A percentile compares a stretch with the other conserved stretches of the same genome.
These are phyloP conservation scores for Steinernema carpocapsae DNA, from an alignment of 2,888 invertebrate species.

Conservation along the genomic window DNA sequence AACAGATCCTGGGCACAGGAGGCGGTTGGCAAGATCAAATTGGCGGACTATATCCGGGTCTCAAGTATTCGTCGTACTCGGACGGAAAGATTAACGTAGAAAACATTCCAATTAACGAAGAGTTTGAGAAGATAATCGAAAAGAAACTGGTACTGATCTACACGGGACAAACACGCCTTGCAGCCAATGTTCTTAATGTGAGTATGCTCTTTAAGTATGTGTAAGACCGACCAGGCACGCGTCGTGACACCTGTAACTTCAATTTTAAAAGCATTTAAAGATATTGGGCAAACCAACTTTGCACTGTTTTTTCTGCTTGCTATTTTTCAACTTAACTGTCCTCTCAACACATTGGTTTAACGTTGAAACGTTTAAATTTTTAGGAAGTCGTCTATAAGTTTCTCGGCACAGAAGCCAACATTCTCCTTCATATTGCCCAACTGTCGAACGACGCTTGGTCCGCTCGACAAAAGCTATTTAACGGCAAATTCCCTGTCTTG, in stretches of 20 bases:
- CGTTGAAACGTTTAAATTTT: not conserved
- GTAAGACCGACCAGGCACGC: not conserved
- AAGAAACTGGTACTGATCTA: constrained; percentile 72
- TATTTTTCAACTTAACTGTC: not conserved
- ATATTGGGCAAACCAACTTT: no score
- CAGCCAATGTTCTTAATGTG: constrained; percentile 73
- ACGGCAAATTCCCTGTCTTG: constrained; percentile 48
- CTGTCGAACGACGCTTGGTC: not conserved
- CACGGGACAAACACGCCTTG: constrained; percentile 73
- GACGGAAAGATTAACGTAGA: constrained; percentile 38
- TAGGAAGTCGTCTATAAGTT: constrained; percentile 8
- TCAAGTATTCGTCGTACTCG: constrained; percentile 60
- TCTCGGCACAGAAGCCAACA: not conserved
- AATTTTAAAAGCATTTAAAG: no score
- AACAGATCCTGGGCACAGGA: constrained; percentile 73
- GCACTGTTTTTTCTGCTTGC: not conserved
- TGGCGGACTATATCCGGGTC: constrained; percentile 72
- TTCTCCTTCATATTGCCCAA: not conserved
- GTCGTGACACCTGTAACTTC: not conserved
- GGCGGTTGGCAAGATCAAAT: constrained; percentile 74
- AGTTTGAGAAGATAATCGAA: constrained; percentile 68
- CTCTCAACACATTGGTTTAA: not conserved
- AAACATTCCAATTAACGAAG: constrained; percentile 61
- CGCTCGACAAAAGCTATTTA: constrained; percentile 19
- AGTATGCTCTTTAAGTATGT: not conserved